Conservation (phyloP, 2,797 vertebrate genomes). For the Clangula hyemalis region DNA sequence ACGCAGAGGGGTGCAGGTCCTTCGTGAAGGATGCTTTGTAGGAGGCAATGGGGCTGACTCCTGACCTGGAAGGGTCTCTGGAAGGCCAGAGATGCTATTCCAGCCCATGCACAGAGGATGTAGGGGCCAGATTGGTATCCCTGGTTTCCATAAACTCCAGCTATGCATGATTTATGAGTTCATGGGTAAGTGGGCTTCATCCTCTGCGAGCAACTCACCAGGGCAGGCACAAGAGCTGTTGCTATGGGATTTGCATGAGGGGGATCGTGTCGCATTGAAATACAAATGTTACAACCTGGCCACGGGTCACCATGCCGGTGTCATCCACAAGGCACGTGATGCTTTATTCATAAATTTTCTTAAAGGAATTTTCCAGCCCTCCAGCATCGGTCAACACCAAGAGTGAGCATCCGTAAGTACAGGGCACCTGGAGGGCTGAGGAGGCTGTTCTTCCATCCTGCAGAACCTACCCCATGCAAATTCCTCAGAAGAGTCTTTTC, state of each 20-base stretch:
- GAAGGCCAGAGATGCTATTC: not conserved
- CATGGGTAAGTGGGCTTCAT: not conserved
- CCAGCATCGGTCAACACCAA: not conserved
- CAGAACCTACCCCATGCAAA: not conserved
- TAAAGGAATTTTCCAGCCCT: not conserved
- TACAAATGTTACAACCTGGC: not conserved
- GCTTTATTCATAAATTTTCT: not conserved
- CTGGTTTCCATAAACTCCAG: not conserved
- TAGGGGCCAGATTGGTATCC: not conserved
- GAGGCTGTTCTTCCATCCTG: not conserved
- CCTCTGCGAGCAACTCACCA: not conserved
- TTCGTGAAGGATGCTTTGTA: too few relatives aligned
- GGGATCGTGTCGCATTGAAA: not conserved
- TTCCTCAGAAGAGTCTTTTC: not conserved
- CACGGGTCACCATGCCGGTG: rapidly evolving
- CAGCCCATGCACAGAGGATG: not conserved
- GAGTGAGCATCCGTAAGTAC: not conserved
- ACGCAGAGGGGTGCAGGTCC: too few relatives aligned
- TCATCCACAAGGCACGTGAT: rapidly evolving
- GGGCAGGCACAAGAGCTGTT: not conserved
- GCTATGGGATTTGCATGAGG: not conserved
- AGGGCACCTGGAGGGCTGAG: not conserved
- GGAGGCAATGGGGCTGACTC: not conserved
- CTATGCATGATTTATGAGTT: not conserved
- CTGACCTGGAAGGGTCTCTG: not conserved